phyloP scores from a whole-genome alignment of 2,113 vertebrate species.

The Trichomycterus rosablanca region DNA sequence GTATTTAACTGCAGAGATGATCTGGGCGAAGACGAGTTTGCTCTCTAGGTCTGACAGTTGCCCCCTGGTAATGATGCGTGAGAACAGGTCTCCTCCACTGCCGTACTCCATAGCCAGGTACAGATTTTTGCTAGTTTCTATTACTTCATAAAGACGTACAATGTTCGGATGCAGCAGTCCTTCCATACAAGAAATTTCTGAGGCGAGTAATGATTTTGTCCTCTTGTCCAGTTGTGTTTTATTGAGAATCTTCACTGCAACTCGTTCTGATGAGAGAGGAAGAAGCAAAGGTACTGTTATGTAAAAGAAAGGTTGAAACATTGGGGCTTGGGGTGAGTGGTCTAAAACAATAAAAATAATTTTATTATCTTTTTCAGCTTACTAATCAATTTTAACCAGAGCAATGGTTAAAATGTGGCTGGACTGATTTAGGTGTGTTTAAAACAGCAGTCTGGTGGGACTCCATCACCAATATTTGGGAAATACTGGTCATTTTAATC shows the following conservation, averaged over 20 bases:
- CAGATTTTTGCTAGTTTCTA: slow-evolving; percentile 63
- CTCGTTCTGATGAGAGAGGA: slow-evolving; percentile 59
- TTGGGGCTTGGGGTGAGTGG: too few species aligned
- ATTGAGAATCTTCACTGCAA: slow-evolving; percentile 71
- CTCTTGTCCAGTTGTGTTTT: slow-evolving; percentile 60
- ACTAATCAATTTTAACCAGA: too few species aligned
- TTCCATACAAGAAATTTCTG: slow-evolving; percentile 73
- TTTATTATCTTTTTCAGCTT: too few species aligned
- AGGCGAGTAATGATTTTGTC: slow-evolving; percentile 40
- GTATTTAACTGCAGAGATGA: slow-evolving; percentile 69
- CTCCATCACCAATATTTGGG: too few species aligned
- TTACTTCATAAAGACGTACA: slow-evolving; percentile 72
- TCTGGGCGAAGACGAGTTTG: slow-evolving; percentile 68
- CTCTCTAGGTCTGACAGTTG: slow-evolving; percentile 63
- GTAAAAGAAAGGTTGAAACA: too few species aligned
- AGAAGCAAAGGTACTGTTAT: not conserved
- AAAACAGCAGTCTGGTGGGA: too few species aligned
- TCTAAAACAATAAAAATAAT: too few species aligned
- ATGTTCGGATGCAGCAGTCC: slow-evolving; percentile 71
- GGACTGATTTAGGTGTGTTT: too few species aligned
- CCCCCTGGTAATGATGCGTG: slow-evolving; percentile 63
- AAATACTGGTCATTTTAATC: too few species aligned
- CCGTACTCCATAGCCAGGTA: slow-evolving; percentile 74
- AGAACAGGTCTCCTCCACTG: slow-evolving; percentile 70
- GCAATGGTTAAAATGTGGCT: too few species aligned